Evolutionary conservation across 1,140 invertebrate species (phyloP).

Genomic region (Hormaphis cornu): DNA sequence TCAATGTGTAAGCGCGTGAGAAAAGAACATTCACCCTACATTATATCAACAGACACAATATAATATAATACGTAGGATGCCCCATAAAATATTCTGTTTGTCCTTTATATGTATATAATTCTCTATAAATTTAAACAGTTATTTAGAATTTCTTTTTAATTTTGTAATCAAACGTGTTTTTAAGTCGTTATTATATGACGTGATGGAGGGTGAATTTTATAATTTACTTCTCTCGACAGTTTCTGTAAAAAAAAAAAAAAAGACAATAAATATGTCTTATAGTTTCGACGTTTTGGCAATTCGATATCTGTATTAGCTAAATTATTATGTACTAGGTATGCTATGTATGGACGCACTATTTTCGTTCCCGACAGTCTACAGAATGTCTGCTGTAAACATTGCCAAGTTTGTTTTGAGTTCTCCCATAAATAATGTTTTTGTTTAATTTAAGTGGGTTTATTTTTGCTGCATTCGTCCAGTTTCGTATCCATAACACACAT

Average conservation of each 20-base stretch:
- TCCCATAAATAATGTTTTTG: conserved; percentile 1
- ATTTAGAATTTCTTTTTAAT: not conserved
- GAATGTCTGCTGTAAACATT: not conserved
- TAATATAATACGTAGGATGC: not conserved
- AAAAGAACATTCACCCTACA: not conserved
- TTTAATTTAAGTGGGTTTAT: not conserved
- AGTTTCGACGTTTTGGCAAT: conserved; percentile 9
- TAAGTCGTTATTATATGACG: too few species aligned
- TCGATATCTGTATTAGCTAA: conserved; percentile 7
- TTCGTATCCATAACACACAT: not conserved
- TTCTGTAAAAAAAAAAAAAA: not conserved
- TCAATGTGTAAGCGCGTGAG: not conserved
- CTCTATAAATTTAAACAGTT: not conserved
- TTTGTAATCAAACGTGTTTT: not conserved
- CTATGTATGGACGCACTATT: conserved; percentile 12
- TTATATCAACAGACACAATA: not conserved
- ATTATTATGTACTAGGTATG: conserved; percentile 21
- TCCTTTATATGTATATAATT: too few species aligned
- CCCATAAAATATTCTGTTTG: not conserved
- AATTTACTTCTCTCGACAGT: not conserved
- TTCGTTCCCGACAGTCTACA: not conserved
- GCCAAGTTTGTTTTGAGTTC: conserved; percentile 2
- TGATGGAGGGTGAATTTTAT: not conserved
- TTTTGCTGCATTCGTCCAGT: not conserved
- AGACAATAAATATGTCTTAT: not conserved